Base-by-base conservation (phyloP, 64 coral and sea anemone genomes). In the Actinia equina region DNA sequence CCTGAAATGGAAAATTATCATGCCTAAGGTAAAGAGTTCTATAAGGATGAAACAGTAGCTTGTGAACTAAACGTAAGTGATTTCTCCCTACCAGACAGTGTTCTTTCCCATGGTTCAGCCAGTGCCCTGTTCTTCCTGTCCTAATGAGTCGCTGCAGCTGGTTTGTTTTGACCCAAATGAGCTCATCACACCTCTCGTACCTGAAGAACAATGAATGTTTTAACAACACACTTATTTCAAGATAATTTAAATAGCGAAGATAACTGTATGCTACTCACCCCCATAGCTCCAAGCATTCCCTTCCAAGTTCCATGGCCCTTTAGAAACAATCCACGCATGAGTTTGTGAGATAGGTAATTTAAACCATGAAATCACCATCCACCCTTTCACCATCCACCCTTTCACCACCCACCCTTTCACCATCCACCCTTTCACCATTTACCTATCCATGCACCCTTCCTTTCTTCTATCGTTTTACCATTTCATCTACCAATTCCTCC, bases 121-220 rank as follows among this genome's bases (percentile, higher is more conserved):
- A 98, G 80, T 98, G 95, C 0, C 95, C 95, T 87, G 95, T 98
- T 76, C 95, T 89, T 62, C 95, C 95, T 2, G 95, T 98, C 61
- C 95, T 91, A 20, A 98, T 98, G 17, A 98, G 86, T 59, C 95
- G 56, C 76, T 98, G 95, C 43, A 98, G 85, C 44, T 98, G 95
- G 79, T 98, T 98, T 49, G 95, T 98, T 89, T 98, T 98, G 15
- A 98, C 96, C 96, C 96, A 98, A 76, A 98, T 98, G 19, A 98
- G 79, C 69, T 98, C 96, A 85, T 98, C 96, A 81, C 96, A 98
- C 44, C 90, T 83, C 7, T 85, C 93, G 82, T 98, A 98, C 20
- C 96, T 98, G 44, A n/a, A 10, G 53, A 45, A 83, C 22, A 79
- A 64, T 88, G 42, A 76, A n/a, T 65, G 62, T 23, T 65, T n/a